Conservation (phyloP, 2,113 vertebrate genomes). For the Cryptoleucopteryx plumbea region DNA sequence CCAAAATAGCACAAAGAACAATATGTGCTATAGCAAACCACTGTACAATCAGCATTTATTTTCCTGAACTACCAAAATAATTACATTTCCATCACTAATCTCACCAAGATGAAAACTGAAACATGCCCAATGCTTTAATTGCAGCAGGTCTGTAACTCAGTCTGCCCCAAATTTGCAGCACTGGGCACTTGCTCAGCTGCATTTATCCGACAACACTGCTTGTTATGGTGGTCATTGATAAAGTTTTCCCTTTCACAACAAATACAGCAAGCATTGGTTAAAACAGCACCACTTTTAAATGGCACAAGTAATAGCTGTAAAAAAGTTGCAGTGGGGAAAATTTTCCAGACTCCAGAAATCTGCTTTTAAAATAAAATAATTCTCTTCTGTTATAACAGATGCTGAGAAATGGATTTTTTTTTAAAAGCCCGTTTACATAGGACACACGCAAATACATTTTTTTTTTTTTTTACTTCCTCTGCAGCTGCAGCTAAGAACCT, state of each 20-base stretch:
- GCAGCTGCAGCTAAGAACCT: conserved; percentile 55
- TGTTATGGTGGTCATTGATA: not conserved
- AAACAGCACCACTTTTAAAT: not conserved
- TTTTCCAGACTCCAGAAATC: not conserved
- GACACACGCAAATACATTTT: not conserved
- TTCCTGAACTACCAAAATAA: not conserved
- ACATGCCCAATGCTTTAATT: not conserved
- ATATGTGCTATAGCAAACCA: not conserved
- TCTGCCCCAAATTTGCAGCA: not conserved
- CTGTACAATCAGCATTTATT: not conserved
- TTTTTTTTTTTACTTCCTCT: conserved; percentile 40
- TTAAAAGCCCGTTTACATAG: conserved; percentile 8
- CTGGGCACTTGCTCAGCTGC: not conserved
- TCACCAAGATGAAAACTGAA: not conserved
- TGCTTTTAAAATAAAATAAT: conserved; percentile 26
- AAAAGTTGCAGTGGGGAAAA: not conserved
- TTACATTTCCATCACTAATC: not conserved
- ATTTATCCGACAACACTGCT: not conserved
- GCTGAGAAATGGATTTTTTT: conserved; percentile 3
- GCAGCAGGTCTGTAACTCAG: not conserved
- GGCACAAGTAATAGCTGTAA: not conserved
- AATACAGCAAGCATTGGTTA: not conserved
- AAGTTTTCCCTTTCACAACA: not conserved
- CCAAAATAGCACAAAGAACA: not conserved
- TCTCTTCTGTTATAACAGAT: not conserved